Evolutionary conservation across 2,888 invertebrate genomes (phyloP), one percentile per base, ranked within the genome.

Genomic region (Fabriciana adippe): DNA sequence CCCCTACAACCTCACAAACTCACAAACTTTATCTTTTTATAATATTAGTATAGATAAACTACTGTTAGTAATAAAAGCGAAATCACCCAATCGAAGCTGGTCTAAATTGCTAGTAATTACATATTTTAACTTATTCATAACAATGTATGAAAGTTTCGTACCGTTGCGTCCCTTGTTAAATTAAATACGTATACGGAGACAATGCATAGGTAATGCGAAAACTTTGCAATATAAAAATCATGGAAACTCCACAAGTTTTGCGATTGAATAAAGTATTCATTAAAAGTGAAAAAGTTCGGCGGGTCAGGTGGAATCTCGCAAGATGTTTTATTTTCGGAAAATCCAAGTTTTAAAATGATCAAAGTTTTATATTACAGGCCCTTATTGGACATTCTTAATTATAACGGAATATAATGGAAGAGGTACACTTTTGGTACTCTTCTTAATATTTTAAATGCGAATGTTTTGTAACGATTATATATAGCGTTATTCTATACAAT

Each of bases 151-250:
- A 73, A 68, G 56, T 71, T 73, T 67, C 50, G 63, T 71, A 71
- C 72, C 67, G 72, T 69, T 72, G 68, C 59, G 55, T 71, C 69
- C 66, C 69, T 60, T 68, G 72, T 63, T 81, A 86, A 86, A 89
- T 90, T 86, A 88, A 89, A 89, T 83, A 87, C 87, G 82, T 80
- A 81, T 78, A 74, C 71, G 73, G 69, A 84, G 84, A 90, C 90
- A 90, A 89, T 89, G 90, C 89, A 91, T 90, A 89, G 87, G 84
- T 88, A 89, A 91, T 88, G 87, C 77, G 70, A 69, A 76, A 89
- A 89, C 84, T 90, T 89, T 72, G 81, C 82, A 79, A 86, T 89
- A 91, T 92, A 90, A 92, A 90, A 92, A 92, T 91, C 90, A 92
- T 89, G 89, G 81, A 82, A 84, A 85, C 83, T 79, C 82, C 72